Conservation (phyloP, 2,113 vertebrate species). For the Phasianus colchicus region DNA sequence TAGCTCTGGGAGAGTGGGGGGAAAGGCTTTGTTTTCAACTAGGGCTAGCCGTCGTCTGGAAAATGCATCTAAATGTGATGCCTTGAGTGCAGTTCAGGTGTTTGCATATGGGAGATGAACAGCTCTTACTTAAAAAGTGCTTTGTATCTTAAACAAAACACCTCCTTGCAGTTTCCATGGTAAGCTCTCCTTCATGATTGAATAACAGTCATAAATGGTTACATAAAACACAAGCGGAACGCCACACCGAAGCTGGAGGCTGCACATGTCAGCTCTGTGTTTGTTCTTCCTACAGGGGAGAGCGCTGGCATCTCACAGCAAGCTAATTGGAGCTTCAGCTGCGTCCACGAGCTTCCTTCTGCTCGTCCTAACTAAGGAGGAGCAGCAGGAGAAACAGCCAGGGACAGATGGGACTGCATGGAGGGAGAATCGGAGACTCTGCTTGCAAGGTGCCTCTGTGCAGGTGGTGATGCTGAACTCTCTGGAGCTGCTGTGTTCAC, state of each 20-base stretch:
- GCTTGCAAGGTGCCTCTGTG: neutral
- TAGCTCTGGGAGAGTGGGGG: neutral
- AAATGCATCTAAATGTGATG: rapidly evolving
- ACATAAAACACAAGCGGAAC: neutral
- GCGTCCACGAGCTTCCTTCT: rapidly evolving
- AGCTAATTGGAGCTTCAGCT: neutral
- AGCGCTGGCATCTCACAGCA: neutral
- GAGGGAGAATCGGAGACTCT: neutral
- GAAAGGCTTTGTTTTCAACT: neutral
- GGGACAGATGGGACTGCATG: neutral
- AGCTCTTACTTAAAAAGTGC: neutral
- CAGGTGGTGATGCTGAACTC: neutral
- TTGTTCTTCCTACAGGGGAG: neutral
- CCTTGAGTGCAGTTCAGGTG: neutral
- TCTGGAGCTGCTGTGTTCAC: neutral
- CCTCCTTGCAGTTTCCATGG: slow-evolving; percentile 58
- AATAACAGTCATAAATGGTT: slow-evolving; percentile 5
- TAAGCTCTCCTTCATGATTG: slow-evolving; percentile 20
- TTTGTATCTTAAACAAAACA: slow-evolving; percentile 9
- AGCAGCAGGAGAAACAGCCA: neutral
- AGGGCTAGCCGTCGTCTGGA: neutral
- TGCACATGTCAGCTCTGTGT: slow-evolving; percentile 3
- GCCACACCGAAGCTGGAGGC: neutral
- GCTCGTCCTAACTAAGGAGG: neutral
- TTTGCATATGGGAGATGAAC: neutral